A percentile compares a stretch with the other conserved stretches of the same genome.
These are phyloP conservation scores for Tiliacea citrago DNA, from an alignment of 2,888 invertebrate species.

Conservation along the genomic window DNA sequence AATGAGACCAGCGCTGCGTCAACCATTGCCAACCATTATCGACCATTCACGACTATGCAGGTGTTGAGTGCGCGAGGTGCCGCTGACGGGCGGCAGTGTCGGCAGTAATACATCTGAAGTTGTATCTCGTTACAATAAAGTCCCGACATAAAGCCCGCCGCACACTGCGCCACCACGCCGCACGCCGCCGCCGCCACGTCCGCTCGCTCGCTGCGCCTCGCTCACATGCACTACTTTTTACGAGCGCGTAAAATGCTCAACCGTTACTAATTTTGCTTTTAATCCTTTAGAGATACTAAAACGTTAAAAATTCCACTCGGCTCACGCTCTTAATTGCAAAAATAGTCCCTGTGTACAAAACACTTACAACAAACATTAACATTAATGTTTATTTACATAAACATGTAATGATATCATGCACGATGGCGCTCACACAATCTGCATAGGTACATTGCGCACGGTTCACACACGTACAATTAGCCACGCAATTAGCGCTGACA, in stretches of 20 bases:
- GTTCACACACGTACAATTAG: conserved; percentile 35
- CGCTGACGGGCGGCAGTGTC: not conserved
- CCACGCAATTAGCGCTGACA: conserved; percentile 35
- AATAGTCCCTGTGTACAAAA: conserved; percentile 15
- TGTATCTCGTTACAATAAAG: conserved; percentile 9
- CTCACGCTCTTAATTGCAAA: not conserved
- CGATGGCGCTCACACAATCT: conserved; percentile 19
- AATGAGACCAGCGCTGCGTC: not conserved
- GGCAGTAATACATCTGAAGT: conserved; percentile 2
- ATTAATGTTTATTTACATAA: too few relatives aligned
- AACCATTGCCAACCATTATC: not conserved
- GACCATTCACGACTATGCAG: not conserved
- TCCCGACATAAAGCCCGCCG: not conserved
- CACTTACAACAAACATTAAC: too few relatives aligned
- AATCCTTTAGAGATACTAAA: conserved; percentile 10
- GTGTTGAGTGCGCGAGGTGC: not conserved
- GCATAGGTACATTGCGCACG: conserved; percentile 21
- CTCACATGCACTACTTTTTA: conserved; percentile 23
- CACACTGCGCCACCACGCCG: conserved; percentile 5
- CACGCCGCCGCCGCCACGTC: too few relatives aligned
- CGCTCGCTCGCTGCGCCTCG: not conserved
- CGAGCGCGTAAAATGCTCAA: conserved; percentile 28
- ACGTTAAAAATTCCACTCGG: conserved; percentile 3
- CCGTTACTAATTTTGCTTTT: conserved; percentile 37
- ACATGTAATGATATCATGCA: conserved; percentile 23